Percentiles rank a stretch among this genome's conserved stretches.
Conservation (phyloP, 2,113 vertebrate genomes). For the Heteronetta atricapilla region DNA sequence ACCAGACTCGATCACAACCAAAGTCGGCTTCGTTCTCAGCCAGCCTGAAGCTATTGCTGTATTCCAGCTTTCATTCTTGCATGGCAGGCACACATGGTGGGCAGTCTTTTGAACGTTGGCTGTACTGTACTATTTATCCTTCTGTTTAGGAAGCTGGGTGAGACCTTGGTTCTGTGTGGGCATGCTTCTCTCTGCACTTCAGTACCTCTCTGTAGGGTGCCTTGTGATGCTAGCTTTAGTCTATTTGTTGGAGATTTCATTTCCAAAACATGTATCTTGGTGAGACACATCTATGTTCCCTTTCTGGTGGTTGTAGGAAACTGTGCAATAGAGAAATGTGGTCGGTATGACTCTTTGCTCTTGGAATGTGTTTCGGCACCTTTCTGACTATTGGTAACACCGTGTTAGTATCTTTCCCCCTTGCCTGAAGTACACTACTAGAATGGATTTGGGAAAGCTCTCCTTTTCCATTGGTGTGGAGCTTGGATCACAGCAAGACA, state of each 20-base stretch:
- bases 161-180: neutral
- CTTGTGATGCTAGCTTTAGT: neutral
- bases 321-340: neutral
- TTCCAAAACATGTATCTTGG: neutral
- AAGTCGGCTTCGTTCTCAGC: neutral
- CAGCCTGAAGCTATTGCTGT: slow-evolving; percentile 2
- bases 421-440: neutral
- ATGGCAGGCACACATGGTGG: neutral
- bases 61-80: neutral
- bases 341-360: neutral
- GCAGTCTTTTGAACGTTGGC: neutral
- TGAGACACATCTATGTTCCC: neutral
- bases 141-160: neutral
- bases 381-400: neutral
- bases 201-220: neutral
- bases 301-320: neutral
- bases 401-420: neutral
- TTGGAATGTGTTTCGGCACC: neutral
- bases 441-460: neutral
- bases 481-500: slow-evolving; percentile 19
- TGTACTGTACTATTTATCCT: neutral
- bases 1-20: neutral
- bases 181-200: neutral
- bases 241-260: neutral
- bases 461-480: neutral